Evolutionary conservation across 2,797 vertebrate genomes (phyloP).

Genomic region (Atherinosoma microstoma): DNA sequence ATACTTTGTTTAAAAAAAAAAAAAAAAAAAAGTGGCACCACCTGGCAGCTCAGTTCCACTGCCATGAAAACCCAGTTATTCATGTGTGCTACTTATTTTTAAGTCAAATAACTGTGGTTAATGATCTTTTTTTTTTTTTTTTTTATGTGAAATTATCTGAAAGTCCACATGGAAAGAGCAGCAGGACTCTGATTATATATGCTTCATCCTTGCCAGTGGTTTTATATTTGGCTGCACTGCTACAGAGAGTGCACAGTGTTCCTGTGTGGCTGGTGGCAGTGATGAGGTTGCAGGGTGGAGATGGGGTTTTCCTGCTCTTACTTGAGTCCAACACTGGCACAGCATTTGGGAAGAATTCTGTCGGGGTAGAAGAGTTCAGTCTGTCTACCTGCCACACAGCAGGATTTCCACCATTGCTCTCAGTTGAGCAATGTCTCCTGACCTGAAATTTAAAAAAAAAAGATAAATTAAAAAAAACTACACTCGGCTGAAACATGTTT

Average conservation of each 20-base stretch:
- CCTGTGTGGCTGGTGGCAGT: constrained; percentile 71
- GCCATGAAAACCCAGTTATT: constrained; percentile 57
- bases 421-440: constrained; percentile 43
- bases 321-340: constrained; percentile 65
- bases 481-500: constrained; percentile 5
- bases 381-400: constrained; percentile 65
- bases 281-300: constrained; percentile 79
- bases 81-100: constrained; percentile 67
- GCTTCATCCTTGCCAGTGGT: constrained; percentile 65
- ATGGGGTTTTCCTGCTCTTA: constrained; percentile 76
- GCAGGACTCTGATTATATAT: constrained; percentile 64
- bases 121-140: constrained; percentile 52
- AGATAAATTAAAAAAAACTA: constrained; percentile 1
- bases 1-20: constrained; percentile 55
- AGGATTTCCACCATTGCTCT: constrained; percentile 65
- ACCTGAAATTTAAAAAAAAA: constrained; percentile 8
- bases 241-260: constrained; percentile 73
- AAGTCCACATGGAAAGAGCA: constrained; percentile 70
- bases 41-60: constrained; percentile 64
- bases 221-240: constrained; percentile 69
- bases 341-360: constrained; percentile 46
- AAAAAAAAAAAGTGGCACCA: constrained; percentile 65
- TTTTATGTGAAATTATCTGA: constrained; percentile 55
- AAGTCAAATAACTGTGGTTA: constrained; percentile 64
- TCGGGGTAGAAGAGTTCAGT: constrained; percentile 71